Conservation (phyloP, 2,797 vertebrate species). For the Apogon hyalosoma region DNA sequence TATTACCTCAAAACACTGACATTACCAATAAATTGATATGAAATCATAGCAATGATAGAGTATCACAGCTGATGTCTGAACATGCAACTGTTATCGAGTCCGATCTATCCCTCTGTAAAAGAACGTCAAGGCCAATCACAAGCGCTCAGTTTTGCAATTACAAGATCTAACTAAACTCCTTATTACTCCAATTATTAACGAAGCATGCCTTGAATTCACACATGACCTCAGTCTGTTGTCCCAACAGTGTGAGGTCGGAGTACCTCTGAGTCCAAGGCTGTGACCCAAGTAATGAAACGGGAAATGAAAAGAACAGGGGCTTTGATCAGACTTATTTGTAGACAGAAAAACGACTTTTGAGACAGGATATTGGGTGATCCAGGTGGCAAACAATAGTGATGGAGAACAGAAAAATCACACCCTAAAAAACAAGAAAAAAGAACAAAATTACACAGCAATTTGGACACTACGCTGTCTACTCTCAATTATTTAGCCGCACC, state of each 20-base stretch:
- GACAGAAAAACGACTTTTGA: conserved; percentile 12
- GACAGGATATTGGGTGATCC: conserved; percentile 25
- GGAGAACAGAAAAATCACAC: not conserved
- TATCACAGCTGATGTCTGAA: conserved; percentile 22
- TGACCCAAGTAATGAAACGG: conserved; percentile 53
- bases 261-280: conserved; percentile 52
- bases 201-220: conserved; percentile 69
- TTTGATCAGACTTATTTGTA: conserved; percentile 23
- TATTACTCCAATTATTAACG: conserved; percentile 84
- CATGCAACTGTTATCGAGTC: conserved; percentile 26
- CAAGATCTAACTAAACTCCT: conserved; percentile 63
- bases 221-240: conserved; percentile 71
- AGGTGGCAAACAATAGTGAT: not conserved
- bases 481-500: no score
- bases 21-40: not conserved
- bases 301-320: conserved; percentile 31
- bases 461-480: not conserved
- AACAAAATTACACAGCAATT: not conserved
- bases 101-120: conserved; percentile 46
- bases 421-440: not conserved
- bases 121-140: conserved; percentile 65
- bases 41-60: conserved; percentile 27
- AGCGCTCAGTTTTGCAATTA: conserved; percentile 62
- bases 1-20: no score
- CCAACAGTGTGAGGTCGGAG: conserved; percentile 43